Base-by-base conservation (phyloP, 2,797 vertebrate species). In the Alca torda region DNA sequence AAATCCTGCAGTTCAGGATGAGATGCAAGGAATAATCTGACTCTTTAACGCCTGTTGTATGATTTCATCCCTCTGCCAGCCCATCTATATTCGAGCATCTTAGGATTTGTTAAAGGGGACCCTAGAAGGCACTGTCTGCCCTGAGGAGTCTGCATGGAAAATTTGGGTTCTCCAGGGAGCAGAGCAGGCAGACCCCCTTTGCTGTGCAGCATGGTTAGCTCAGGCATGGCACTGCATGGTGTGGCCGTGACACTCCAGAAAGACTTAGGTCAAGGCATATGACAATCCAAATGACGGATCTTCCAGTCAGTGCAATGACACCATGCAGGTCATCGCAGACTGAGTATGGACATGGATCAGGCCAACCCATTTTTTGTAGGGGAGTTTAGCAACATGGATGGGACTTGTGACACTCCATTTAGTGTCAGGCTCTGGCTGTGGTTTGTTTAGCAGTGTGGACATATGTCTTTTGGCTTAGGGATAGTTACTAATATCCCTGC, bases 1-100 rank as follows among this genome's bases (percentile, higher is more conserved):
- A 93, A 80, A 95, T 89, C 84, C 84, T 87, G 89, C 92, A 77
- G 37, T 37, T 37, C 37, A 37, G 70, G 89, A 95, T 92, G 90
- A 91, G 81, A 96, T 45, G 68, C 1, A 20, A 90, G 74, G 80
- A 93, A 88, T 84, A 93, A 91, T 87, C 46, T 19, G 14, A 61
- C 69, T 93, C 2, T 3, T 94, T 93, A 89, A 31, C 1, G 53
- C 30, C 81, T 89, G 73, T 76, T 67, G 48, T 77, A 26, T 68
- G 72, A 64, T 24, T 74, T 16, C 56, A n/a, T 61, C 60, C 60
- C 56, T 77, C 61, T 94, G 81, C 84, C 93, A 81, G 31, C 33
- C 63, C 35, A 39, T 41, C 75, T 46, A 25, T 26, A 11, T 24
- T 46, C 3, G 3, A 89, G 39, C 24, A 30, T 15, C 28, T 45